Conservation (phyloP, 1,140 invertebrate species). For the Pomacea maculata region DNA sequence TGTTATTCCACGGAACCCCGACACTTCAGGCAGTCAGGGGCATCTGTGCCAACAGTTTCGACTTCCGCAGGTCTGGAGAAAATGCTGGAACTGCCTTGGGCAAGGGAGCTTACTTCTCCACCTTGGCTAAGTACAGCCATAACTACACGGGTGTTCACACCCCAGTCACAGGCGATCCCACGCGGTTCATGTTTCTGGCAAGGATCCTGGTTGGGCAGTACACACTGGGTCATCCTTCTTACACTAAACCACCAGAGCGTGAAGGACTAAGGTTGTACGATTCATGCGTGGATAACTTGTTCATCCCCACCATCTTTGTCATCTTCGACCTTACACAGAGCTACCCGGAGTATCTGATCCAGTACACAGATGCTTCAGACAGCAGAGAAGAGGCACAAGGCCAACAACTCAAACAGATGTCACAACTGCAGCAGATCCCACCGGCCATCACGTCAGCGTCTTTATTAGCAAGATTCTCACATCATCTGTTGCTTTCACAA, state of each 20-base stretch:
- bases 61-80: slow-evolving; percentile 37
- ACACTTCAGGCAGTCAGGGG: slow-evolving; percentile 22
- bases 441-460: too few species aligned
- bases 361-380: slow-evolving; percentile 16
- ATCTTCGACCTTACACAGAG: slow-evolving; percentile 52
- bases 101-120: slow-evolving; percentile 40
- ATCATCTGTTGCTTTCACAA: too few species aligned
- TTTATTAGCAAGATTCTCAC: too few species aligned
- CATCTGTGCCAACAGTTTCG: slow-evolving; percentile 42
- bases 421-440: too few species aligned
- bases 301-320: slow-evolving; percentile 50
- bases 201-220: slow-evolving; percentile 50
- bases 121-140: slow-evolving; percentile 28
- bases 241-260: slow-evolving; percentile 45
- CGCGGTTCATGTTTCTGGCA: slow-evolving; percentile 35
- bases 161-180: neutral
- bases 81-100: slow-evolving; percentile 36
- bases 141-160: slow-evolving; percentile 21
- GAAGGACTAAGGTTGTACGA: slow-evolving; percentile 46
- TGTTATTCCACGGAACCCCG: slow-evolving; percentile 42
- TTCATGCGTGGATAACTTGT: slow-evolving; percentile 50
- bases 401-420: too few species aligned
- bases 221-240: slow-evolving; percentile 33
- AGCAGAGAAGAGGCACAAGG: too few species aligned
- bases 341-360: slow-evolving; percentile 58